Evolutionary conservation across 2,113 vertebrate genomes (phyloP), one percentile per base, ranked within the genome.

Genomic region (Orycteropus afer): DNA sequence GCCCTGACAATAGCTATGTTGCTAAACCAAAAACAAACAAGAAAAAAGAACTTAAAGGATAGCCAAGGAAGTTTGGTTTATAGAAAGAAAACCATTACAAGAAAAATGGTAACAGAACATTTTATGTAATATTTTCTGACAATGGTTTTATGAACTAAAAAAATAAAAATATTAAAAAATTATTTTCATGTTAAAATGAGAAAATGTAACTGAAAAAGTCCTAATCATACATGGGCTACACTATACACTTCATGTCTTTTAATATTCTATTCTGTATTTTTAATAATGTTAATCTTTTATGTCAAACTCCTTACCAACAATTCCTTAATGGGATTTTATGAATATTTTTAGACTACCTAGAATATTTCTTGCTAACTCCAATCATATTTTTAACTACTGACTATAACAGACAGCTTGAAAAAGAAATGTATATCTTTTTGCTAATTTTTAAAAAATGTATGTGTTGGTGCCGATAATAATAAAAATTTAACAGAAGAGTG

Each of bases 331-430:
- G 25, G 29, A 51, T 79, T 94, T 87, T 74, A 83, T 88, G 65
- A 96, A 71, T 84, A 84, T 49, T 63, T 40, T 65, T 67, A 42
- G 81, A 81, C 61, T 47, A 8, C 57, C 45, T 5, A 91, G n/a
- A 79, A 90, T 47, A 89, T 86, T 59, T 87, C 51, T 10, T 77
- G 63, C 42, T 77, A 87, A 71, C 23, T 77, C 57, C 45, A 63
- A 55, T 86, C 15, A 83, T 37, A 67, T 78, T 93, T 92, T 91
- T 22, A 83, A 88, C 32, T 83, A 82, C 59, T 59, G 77, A 63
- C 63, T 25, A 49, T 78, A 82, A 71, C 8, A 73, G 29, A 22
- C 88, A 42, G 55, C 18, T 84, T 49, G 79, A 55, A 71, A 90
- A 92, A 86, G 32, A 83, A 84, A 90, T 59, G n/a, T 59, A 32